Evolutionary conservation across 2,797 vertebrate genomes (phyloP).

Genomic region (Craterocephalus amniculus): DNA sequence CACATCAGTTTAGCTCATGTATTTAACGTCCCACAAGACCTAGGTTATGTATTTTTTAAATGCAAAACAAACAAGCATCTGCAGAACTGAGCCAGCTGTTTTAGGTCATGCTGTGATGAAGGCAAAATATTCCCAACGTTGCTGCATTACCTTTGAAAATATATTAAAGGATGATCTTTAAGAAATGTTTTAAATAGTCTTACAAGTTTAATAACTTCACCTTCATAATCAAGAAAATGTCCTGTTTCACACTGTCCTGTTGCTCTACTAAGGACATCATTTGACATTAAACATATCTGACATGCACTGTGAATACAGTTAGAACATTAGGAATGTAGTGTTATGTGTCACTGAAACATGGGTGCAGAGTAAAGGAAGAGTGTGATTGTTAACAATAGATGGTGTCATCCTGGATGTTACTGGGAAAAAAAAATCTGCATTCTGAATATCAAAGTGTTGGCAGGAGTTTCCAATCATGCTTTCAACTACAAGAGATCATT

Average conservation of each 20-base stretch:
- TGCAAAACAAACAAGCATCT: slow-evolving; percentile 11
- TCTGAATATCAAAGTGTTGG: neutral
- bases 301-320: neutral
- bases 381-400: neutral
- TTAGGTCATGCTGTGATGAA: slow-evolving; percentile 16
- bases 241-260: slow-evolving; percentile 19
- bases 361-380: neutral
- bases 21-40: slow-evolving; percentile 1
- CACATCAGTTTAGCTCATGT: slow-evolving; percentile 14
- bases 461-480: neutral
- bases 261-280: slow-evolving; percentile 21
- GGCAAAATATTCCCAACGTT: slow-evolving; percentile 5
- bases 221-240: slow-evolving; percentile 32
- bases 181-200: neutral
- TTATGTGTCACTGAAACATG: neutral
- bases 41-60: slow-evolving; percentile 4
- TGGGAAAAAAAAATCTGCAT: neutral
- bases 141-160: slow-evolving; percentile 6
- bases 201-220: slow-evolving; percentile 14
- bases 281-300: neutral
- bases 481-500: neutral
- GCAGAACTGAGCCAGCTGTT: slow-evolving; percentile 22
- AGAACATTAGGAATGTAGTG: neutral
- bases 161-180: slow-evolving; percentile 13
- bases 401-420: neutral